phyloP scores from a whole-genome alignment of 2,113 vertebrate species.

The Pterocles orientalis region DNA sequence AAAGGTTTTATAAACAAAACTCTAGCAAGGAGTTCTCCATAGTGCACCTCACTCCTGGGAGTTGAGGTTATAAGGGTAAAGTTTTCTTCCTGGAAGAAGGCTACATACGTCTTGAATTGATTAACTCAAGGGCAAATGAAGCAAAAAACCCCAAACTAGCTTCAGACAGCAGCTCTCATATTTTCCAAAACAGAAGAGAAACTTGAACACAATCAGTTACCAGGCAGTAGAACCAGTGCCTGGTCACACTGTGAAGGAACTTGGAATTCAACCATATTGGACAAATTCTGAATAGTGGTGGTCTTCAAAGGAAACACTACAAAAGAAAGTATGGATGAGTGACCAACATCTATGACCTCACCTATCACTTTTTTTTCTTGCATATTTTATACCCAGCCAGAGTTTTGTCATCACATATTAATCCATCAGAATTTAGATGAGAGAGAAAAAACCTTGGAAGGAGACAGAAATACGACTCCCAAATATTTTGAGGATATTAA shows the following conservation, averaged over 20 bases:
- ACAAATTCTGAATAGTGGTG: not conserved
- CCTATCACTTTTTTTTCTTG: not conserved
- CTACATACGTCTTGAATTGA: not conserved
- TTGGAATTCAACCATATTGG: not conserved
- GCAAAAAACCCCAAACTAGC: not conserved
- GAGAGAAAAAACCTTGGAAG: not conserved
- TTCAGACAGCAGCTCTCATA: not conserved
- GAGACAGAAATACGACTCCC: not conserved
- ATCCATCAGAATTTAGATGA: not conserved
- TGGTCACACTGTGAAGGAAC: not conserved
- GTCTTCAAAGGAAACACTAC: not conserved
- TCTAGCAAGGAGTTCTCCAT: not conserved
- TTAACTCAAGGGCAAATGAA: not conserved
- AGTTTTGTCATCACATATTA: not conserved
- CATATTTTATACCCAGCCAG: not conserved
- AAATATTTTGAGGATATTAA: not conserved
- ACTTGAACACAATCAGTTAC: not conserved
- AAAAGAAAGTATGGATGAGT: not conserved
- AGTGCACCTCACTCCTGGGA: not conserved
- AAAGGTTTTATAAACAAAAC: not conserved
- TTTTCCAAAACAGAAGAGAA: not conserved
- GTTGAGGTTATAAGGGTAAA: not conserved
- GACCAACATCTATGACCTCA: not conserved
- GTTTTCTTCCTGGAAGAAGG: not conserved
- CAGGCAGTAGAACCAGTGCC: not conserved